Conservation (phyloP, 2,113 vertebrate species). For the Anguilla rostrata region DNA sequence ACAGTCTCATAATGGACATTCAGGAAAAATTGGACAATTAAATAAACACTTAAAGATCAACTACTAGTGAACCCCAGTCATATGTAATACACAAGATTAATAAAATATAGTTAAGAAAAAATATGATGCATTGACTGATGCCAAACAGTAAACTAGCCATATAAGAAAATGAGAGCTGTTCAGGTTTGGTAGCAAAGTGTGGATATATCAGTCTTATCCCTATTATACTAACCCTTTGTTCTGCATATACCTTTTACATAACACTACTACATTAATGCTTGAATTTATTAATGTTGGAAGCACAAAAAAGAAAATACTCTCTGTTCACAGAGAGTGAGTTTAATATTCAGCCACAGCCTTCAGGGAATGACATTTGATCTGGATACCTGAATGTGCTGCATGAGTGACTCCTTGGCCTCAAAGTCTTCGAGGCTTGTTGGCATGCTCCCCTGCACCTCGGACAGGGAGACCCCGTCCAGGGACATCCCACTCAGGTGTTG, state of each 20-base stretch:
- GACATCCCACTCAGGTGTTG: conserved; percentile 41
- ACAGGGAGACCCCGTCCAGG: conserved; percentile 43
- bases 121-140: not conserved
- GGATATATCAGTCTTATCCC: not conserved
- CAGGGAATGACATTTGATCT: not conserved
- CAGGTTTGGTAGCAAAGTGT: not conserved
- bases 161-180: too few relatives aligned
- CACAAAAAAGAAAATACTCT: not conserved
- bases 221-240: not conserved
- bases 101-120: not conserved
- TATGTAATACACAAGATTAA: not conserved
- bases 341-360: not conserved
- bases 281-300: not conserved
- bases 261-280: not conserved
- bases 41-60: not conserved
- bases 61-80: not conserved
- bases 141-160: too few relatives aligned
- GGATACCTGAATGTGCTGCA: conserved; percentile 79
- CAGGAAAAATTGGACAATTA: not conserved
- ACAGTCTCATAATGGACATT: not conserved
- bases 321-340: not conserved
- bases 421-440: conserved; percentile 34
- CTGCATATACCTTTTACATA: not conserved
- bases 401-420: conserved; percentile 64
- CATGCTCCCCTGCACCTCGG: conserved; percentile 34